These are phyloP conservation scores for Tuberolachnus salignus DNA, from an alignment of 2,888 invertebrate genomes.

Conservation along the genomic window DNA sequence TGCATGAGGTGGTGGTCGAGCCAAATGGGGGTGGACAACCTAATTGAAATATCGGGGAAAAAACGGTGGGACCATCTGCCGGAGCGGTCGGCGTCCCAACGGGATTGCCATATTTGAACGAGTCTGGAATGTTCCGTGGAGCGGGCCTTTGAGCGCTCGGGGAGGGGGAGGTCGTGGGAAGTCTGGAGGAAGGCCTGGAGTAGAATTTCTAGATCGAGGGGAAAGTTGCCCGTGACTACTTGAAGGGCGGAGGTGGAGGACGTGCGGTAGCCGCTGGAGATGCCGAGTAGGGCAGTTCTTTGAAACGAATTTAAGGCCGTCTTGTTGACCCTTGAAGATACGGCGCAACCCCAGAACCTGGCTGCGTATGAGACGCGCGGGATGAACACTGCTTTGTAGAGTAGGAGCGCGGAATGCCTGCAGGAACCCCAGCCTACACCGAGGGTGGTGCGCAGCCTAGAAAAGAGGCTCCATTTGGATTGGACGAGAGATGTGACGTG, in stretches of 20 bases:
- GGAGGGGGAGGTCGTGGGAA: too few species aligned
- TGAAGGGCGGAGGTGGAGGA: not conserved
- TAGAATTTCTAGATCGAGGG: not conserved
- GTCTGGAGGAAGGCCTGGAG: not conserved
- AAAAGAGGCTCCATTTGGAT: too few species aligned
- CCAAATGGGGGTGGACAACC: not conserved
- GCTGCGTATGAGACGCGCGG: not conserved
- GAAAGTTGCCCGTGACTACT: not conserved
- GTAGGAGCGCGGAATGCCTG: too few species aligned
- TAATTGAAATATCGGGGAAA: not conserved
- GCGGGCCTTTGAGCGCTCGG: fast-evolving
- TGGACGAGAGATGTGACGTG: not conserved
- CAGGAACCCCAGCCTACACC: not conserved
- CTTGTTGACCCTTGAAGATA: fast-evolving
- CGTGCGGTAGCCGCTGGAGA: not conserved
- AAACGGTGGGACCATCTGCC: not conserved
- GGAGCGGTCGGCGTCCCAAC: not conserved
- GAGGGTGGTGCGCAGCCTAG: not conserved
- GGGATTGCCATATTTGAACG: not conserved
- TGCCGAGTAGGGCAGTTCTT: not conserved
- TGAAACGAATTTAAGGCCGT: not conserved
- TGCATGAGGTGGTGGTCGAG: not conserved
- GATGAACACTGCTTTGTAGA: not conserved
- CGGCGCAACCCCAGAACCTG: not conserved
- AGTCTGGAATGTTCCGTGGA: fast-evolving